Percentiles rank a stretch among this genome's conserved stretches.
Conservation (phyloP, 2,797 vertebrate species). For the Brachyrhaphis roseni region DNA sequence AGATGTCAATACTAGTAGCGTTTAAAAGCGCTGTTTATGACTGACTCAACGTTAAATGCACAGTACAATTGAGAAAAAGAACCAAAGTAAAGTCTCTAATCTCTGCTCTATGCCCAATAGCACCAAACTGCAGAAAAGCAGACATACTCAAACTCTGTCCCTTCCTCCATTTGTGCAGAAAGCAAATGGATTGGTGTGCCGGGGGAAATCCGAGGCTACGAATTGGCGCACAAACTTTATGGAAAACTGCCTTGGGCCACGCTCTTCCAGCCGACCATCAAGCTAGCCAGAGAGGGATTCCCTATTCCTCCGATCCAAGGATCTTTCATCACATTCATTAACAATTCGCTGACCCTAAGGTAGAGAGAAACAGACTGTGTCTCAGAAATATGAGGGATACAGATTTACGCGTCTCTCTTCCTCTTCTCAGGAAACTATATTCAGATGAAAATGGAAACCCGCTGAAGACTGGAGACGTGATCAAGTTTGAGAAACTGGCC, state of each 20-base stretch:
- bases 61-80: background rate
- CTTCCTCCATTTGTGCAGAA: conserved; percentile 43
- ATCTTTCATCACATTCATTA: conserved; percentile 29
- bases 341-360: conserved; percentile 43
- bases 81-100: background rate
- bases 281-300: conserved; percentile 88
- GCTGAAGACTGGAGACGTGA: conserved; percentile 75
- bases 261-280: conserved; percentile 90
- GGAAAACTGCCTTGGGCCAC: conserved; percentile 88
- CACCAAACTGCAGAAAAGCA: background rate
- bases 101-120: background rate
- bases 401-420: background rate
- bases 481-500: conserved; percentile 87
- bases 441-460: conserved; percentile 67
- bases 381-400: background rate
- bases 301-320: conserved; percentile 67
- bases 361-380: conserved; percentile 15
- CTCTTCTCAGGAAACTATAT: conserved; percentile 66
- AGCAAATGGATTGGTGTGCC: conserved; percentile 86
- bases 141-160: background rate
- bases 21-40: background rate
- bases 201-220: conserved; percentile 91
- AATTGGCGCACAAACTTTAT: conserved; percentile 85
- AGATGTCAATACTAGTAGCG: background rate
- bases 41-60: background rate